A percentile compares a stretch with the other conserved stretches of the same genome.
Evolutionary conservation across 2,888 invertebrate species (phyloP).

Genomic region (Drosophila yooni): DNA sequence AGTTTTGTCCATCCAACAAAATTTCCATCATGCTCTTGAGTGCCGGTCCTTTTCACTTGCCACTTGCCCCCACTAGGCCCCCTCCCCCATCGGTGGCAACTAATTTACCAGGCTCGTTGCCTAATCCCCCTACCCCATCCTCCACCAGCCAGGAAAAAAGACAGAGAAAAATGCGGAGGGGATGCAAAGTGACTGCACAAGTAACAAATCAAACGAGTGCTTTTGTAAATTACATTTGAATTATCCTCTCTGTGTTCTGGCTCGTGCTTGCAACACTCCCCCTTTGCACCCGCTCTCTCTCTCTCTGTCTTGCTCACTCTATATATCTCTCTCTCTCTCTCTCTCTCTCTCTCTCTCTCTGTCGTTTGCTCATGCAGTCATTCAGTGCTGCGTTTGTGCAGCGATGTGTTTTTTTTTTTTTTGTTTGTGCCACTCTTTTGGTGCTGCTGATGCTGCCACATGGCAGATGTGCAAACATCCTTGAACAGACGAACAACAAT

Average conservation of each 20-base stretch:
- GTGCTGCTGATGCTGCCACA: constrained; percentile 44
- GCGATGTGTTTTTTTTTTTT: constrained; percentile 29
- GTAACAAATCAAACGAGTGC: constrained; percentile 80
- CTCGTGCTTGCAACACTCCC: not conserved
- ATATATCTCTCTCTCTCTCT: not conserved
- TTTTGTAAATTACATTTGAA: constrained; percentile 81
- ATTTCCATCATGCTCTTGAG: constrained; percentile 41
- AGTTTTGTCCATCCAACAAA: not conserved
- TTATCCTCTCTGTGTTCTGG: constrained; percentile 59
- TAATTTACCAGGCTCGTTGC: constrained; percentile 52
- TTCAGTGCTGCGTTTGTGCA: constrained; percentile 32
- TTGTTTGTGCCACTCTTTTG: constrained; percentile 20
- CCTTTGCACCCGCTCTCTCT: too few species aligned
- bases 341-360: not conserved
- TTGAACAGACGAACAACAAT: constrained; percentile 54
- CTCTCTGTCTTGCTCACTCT: not conserved
- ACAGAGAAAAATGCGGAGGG: constrained; percentile 2
- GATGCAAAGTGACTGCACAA: constrained; percentile 40
- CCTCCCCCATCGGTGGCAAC: constrained; percentile 38
- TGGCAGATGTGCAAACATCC: constrained; percentile 70
- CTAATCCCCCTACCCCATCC: not conserved
- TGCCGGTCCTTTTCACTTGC: constrained; percentile 23
- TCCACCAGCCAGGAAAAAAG: not conserved
- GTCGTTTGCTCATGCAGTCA: constrained; percentile 52
- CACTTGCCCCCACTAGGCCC: not conserved